These are phyloP conservation scores for Melipona quadrifasciata DNA, from an alignment of 1,140 invertebrate species.

Conservation along the genomic window DNA sequence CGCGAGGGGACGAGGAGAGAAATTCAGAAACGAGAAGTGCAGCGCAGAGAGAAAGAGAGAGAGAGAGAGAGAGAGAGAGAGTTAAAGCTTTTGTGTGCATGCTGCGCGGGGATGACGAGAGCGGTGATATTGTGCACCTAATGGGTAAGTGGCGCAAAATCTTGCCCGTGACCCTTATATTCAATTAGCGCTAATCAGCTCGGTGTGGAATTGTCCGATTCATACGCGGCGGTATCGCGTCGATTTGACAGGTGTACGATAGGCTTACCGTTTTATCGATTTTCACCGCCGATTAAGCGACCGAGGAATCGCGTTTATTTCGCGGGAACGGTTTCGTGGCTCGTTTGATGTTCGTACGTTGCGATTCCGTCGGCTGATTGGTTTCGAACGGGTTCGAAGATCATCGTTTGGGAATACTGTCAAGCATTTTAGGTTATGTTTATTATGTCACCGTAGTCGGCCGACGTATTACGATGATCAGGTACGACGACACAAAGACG, in stretches of 20 bases:
- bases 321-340: not conserved
- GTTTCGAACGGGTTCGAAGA: not conserved
- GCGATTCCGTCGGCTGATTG: not conserved
- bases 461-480: not conserved
- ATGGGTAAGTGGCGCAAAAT: slow-evolving; percentile 39
- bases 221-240: not conserved
- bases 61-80: too few relatives aligned
- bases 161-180: slow-evolving; percentile 31
- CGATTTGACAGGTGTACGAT: slow-evolving; percentile 44
- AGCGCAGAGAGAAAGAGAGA: not conserved
- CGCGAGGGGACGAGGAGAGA: not conserved
- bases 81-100: too few relatives aligned
- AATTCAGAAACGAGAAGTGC: too few relatives aligned
- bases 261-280: slow-evolving; percentile 51
- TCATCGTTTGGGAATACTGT: not conserved
- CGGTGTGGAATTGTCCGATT: not conserved
- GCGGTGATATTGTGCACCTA: slow-evolving; percentile 26
- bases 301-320: not conserved
- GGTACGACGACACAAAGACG: not conserved
- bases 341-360: not conserved
- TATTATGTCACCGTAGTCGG: slow-evolving; percentile 19
- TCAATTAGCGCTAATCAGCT: slow-evolving; percentile 35
- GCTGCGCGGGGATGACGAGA: slow-evolving; percentile 38
- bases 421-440: slow-evolving; percentile 61
- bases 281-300: slow-evolving; percentile 7